Conservation (phyloP, 2,113 vertebrate species). For the Lepidothrix coronata region DNA sequence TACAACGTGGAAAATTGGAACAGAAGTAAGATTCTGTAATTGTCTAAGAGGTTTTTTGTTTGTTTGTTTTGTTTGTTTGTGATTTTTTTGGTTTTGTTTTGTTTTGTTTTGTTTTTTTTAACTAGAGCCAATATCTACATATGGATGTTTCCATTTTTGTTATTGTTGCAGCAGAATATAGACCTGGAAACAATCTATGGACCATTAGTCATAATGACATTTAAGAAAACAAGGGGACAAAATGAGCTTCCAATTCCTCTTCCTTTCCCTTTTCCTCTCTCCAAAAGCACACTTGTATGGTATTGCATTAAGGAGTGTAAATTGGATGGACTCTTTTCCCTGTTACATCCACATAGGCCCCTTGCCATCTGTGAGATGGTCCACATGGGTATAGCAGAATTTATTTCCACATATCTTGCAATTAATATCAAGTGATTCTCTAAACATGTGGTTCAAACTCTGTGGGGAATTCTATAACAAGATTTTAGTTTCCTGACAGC, state of each 20-base stretch:
- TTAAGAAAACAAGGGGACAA: background rate
- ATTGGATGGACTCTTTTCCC: background rate
- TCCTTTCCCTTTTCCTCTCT: background rate
- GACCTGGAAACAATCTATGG: background rate
- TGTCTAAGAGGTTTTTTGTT: background rate
- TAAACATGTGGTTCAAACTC: conserved; percentile 25
- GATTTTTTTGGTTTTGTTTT: fast-evolving
- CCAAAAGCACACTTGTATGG: background rate
- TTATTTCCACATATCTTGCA: conserved; percentile 34
- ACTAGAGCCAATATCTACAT: background rate
- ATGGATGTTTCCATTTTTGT: background rate
- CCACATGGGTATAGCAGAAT: background rate
- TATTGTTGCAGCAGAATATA: background rate
- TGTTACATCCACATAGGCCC: background rate
- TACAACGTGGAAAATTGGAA: background rate
- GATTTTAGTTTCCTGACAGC: conserved; percentile 40
- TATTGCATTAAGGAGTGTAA: background rate
- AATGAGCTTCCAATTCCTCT: background rate
- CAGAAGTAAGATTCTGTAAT: background rate
- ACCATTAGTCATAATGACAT: background rate
- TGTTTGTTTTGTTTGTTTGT: background rate
- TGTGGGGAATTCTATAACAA: conserved; percentile 34
- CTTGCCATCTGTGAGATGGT: background rate
- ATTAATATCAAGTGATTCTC: conserved; percentile 54
- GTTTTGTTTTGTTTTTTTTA: background rate